Percentiles rank a stretch among this genome's conserved stretches.
Evolutionary conservation across 1,140 invertebrate species (phyloP).

Genomic region (Telenomus remus): DNA sequence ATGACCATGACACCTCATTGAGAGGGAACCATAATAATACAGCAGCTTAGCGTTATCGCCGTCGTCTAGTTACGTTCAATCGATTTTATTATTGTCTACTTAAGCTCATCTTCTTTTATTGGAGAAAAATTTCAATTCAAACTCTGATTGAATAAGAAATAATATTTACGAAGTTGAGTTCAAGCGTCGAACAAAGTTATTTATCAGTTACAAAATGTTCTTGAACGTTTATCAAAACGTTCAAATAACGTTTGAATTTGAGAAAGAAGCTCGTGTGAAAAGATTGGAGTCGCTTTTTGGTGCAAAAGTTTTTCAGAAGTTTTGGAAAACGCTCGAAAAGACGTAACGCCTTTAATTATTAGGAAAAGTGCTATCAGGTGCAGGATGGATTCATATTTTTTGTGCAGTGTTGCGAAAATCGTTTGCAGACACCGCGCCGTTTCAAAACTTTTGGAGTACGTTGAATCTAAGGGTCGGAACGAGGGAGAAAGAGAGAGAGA

Average conservation of each 20-base stretch:
- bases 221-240: too few species aligned
- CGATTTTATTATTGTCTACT: slow-evolving; percentile 62
- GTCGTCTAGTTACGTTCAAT: slow-evolving; percentile 61
- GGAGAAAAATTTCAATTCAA: too few species aligned
- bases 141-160: too few species aligned
- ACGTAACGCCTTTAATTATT: slow-evolving; percentile 13
- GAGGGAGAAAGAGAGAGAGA: background rate
- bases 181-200: too few species aligned
- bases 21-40: slow-evolving; percentile 36
- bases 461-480: slow-evolving; percentile 23
- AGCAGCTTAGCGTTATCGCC: slow-evolving; percentile 64
- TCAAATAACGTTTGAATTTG: too few species aligned
- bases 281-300: too few species aligned
- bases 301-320: background rate
- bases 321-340: slow-evolving; percentile 2
- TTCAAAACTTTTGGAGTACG: slow-evolving; percentile 40
- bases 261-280: too few species aligned
- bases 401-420: slow-evolving; percentile 31
- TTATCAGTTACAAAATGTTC: too few species aligned
- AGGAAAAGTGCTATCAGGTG: slow-evolving; percentile 33
- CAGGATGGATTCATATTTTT: slow-evolving; percentile 34
- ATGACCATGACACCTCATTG: slow-evolving; percentile 49
- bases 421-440: slow-evolving; percentile 11
- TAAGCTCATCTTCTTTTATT: slow-evolving; percentile 2
- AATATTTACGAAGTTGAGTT: too few species aligned